Conservation (phyloP, 2,888 invertebrate genomes). For the Agrotis puta region DNA sequence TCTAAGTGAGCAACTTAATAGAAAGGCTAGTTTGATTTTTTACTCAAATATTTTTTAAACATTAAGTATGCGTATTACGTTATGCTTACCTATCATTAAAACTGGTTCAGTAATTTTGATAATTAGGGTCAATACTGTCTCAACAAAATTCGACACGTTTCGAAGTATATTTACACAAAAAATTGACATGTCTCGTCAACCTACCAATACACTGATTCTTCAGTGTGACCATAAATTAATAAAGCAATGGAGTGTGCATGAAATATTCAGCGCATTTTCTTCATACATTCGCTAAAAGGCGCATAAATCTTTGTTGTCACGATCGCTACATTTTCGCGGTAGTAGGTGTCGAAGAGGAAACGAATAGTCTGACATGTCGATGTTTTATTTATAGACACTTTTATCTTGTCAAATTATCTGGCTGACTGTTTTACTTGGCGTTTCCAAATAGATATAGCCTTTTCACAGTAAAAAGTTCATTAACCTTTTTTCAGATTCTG, state of each 20-base stretch:
- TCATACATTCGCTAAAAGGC: slow-evolving; percentile 54
- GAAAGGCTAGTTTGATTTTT: no score
- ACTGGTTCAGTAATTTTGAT: no score
- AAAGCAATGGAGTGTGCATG: slow-evolving; percentile 56
- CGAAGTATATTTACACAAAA: slow-evolving; percentile 8
- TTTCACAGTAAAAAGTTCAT: neutral
- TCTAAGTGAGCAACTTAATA: no score
- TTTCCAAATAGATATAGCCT: neutral
- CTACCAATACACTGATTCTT: slow-evolving; percentile 34
- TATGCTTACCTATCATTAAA: no score
- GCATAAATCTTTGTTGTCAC: slow-evolving; percentile 51
- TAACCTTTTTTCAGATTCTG: neutral
- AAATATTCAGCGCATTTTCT: slow-evolving; percentile 47
- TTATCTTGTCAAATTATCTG: slow-evolving; percentile 30
- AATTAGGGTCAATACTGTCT: neutral
- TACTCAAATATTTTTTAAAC: no score
- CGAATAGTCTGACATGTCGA: slow-evolving; percentile 39
- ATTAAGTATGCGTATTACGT: no score
- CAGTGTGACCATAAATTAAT: slow-evolving; percentile 57
- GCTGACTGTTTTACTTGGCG: neutral
- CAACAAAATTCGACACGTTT: neutral
- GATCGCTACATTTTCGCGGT: slow-evolving; percentile 43
- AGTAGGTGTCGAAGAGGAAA: slow-evolving; percentile 46
- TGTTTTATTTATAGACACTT: slow-evolving; percentile 45
- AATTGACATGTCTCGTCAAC: slow-evolving; percentile 3